These are phyloP conservation scores for Eulemur rufifrons DNA, from an alignment of 2,113 vertebrate genomes.

Conservation along the genomic window DNA sequence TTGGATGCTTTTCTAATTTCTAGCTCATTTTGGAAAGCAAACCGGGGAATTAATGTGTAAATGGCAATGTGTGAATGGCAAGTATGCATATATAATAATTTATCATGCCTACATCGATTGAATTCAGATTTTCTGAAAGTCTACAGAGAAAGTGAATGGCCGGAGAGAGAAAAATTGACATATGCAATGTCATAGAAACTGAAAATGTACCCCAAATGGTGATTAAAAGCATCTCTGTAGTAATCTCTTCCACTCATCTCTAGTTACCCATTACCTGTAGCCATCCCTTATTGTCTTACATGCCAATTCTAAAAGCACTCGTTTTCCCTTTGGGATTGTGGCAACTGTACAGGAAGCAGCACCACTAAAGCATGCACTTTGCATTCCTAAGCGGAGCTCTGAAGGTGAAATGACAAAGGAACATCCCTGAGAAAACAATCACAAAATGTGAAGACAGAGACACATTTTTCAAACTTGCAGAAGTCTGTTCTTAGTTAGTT, in stretches of 20 bases:
- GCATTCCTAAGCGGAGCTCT: constrained; percentile 55
- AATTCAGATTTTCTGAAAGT: constrained; percentile 51
- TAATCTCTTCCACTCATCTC: not conserved
- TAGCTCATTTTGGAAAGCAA: constrained; percentile 58
- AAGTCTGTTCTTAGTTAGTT: constrained; percentile 6
- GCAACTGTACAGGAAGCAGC: not conserved
- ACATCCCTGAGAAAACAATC: not conserved
- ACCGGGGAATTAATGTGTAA: constrained; percentile 44
- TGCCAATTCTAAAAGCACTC: not conserved
- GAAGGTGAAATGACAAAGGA: not conserved
- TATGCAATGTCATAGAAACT: constrained; percentile 9
- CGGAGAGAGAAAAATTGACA: constrained; percentile 60
- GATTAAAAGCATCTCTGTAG: not conserved
- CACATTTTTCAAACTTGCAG: not conserved
- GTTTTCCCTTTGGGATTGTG: not conserved
- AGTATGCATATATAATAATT: not conserved
- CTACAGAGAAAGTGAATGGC: not conserved
- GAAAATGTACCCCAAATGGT: constrained; percentile 48
- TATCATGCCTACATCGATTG: constrained; percentile 31
- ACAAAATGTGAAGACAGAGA: constrained; percentile 42
- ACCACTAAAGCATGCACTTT: not conserved
- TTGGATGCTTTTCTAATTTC: constrained; percentile 39
- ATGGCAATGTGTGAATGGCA: constrained; percentile 23
- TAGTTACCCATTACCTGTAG: not conserved
- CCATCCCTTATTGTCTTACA: not conserved